These are phyloP conservation scores for Parambassis ranga DNA, from an alignment of 2,797 vertebrate species.

Conservation along the genomic window DNA sequence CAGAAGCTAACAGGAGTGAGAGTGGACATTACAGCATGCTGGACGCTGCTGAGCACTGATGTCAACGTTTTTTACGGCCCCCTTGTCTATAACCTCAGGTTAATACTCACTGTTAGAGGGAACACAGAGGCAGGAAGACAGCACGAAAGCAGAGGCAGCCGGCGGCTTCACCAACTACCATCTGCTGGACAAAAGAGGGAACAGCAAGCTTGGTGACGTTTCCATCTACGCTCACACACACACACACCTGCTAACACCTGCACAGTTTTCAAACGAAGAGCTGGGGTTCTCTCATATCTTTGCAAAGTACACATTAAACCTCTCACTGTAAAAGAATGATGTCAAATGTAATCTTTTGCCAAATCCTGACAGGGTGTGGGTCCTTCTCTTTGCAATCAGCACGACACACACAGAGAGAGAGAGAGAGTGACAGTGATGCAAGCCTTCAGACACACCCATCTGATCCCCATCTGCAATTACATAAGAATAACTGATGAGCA, in stretches of 20 bases:
- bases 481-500: constrained; percentile 66
- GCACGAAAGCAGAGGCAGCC: constrained; percentile 6
- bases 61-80: constrained; percentile 73
- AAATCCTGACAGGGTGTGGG: constrained; percentile 56
- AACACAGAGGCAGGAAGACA: constrained; percentile 37
- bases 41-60: constrained; percentile 70
- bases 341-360: constrained; percentile 23
- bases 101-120: constrained; percentile 63
- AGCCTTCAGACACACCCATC: constrained; percentile 58
- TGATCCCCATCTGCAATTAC: constrained; percentile 64
- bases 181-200: constrained; percentile 68
- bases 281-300: neutral
- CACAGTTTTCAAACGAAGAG: neutral
- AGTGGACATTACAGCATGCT: constrained; percentile 70
- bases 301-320: neutral
- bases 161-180: constrained; percentile 61
- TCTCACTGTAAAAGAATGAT: constrained; percentile 17
- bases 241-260: neutral
- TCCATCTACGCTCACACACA: neutral
- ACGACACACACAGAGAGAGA: constrained; percentile 21
- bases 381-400: constrained; percentile 18
- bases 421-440: constrained; percentile 63
- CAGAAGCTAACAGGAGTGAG: constrained; percentile 56
- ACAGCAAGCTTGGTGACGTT: constrained; percentile 3
- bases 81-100: constrained; percentile 58